Conservation (phyloP, 2,113 vertebrate species). For the Platichthys stellatus region DNA sequence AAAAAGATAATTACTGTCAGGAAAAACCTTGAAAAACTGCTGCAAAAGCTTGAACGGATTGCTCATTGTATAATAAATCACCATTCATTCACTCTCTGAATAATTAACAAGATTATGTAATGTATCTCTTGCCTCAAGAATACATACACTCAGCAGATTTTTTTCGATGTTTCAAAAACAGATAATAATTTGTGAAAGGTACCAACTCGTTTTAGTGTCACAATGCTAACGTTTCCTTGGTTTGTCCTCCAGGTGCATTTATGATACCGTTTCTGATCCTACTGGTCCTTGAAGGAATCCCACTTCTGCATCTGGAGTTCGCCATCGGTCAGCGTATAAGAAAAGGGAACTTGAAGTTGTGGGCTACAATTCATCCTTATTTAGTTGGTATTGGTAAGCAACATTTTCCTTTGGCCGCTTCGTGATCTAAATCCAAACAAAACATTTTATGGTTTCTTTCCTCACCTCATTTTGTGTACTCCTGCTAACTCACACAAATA, state of each 20-base stretch:
- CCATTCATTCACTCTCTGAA: neutral
- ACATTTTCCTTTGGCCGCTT: neutral
- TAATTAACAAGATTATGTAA: conserved; percentile 5
- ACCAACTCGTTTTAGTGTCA: neutral
- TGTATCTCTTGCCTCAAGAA: too few species aligned
- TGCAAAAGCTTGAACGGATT: neutral
- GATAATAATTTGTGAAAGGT: too few species aligned
- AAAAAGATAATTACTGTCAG: neutral
- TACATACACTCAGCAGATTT: too few species aligned
- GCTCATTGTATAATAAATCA: neutral
- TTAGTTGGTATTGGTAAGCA: conserved; percentile 89
- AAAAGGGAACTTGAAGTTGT: conserved; percentile 87
- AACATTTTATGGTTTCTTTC: neutral
- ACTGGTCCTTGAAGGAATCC: conserved; percentile 90
- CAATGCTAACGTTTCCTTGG: neutral
- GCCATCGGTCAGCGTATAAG: conserved; percentile 92
- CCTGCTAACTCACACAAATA: too few species aligned
- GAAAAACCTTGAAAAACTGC: neutral
- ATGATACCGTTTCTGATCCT: conserved; percentile 96
- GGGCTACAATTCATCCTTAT: conserved; percentile 87
- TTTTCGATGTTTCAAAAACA: neutral
- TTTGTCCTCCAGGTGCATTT: conserved; percentile 85
- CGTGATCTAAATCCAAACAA: too few species aligned
- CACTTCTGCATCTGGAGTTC: conserved; percentile 91
- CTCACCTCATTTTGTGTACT: too few species aligned